These are phyloP conservation scores for Thalassoma bifasciatum DNA, from an alignment of 2,113 vertebrate species.

Conservation along the genomic window DNA sequence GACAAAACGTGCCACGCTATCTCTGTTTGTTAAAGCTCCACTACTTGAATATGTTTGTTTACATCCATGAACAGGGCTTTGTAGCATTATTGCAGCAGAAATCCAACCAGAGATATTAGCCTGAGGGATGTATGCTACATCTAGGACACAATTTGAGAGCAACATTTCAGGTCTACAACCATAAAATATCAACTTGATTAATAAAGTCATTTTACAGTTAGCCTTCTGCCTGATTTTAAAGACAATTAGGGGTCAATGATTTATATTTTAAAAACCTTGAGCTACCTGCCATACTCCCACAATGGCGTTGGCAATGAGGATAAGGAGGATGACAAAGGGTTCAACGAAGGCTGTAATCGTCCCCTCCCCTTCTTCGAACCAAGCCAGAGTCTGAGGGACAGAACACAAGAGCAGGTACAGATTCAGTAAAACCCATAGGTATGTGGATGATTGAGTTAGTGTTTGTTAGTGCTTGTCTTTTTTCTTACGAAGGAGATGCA, in stretches of 20 bases:
- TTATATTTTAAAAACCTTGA: not conserved
- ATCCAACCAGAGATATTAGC: too few species aligned
- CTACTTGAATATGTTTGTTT: too few species aligned
- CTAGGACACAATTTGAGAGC: too few species aligned
- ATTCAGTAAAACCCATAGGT: not conserved
- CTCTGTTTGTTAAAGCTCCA: too few species aligned
- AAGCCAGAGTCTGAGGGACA: constrained; percentile 80
- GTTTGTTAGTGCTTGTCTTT: not conserved
- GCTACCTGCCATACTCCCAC: constrained; percentile 87
- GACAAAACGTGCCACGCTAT: too few species aligned
- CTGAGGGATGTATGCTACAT: too few species aligned
- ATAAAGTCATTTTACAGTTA: too few species aligned
- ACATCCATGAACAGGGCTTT: too few species aligned
- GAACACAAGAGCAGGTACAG: not conserved
- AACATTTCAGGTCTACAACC: too few species aligned
- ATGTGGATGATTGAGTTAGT: not conserved
- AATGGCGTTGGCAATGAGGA: constrained; percentile 86
- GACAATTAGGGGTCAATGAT: not conserved
- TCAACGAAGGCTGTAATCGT: constrained; percentile 87
- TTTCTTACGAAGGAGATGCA: constrained; percentile 86
- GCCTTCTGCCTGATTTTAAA: not conserved
- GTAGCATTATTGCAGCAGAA: too few species aligned
- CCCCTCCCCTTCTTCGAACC: constrained; percentile 86
- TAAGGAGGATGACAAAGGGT: constrained; percentile 87
- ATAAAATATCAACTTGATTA: too few species aligned